Base-by-base conservation (phyloP, 2,113 vertebrate genomes). In the Pitta sordida region DNA sequence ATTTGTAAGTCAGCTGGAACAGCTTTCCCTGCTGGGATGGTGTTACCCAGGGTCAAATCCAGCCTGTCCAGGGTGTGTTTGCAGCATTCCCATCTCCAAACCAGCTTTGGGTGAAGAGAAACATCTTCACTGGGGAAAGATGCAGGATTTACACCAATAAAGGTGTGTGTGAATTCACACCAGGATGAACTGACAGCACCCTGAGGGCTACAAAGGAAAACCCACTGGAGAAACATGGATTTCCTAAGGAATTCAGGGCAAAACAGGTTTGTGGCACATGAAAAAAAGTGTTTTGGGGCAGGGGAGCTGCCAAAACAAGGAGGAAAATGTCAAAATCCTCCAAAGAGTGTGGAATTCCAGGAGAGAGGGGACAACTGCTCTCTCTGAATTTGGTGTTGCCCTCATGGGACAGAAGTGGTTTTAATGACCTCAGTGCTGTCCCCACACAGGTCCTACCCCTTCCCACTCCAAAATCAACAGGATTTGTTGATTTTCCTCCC, bases 211-310 rank as follows among this genome's bases (percentile, higher is more conserved):
- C 79, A 34, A 13, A 46, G 78, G 80, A 79, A 74, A 77, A 37
- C 10, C 89, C 53, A 29, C 60, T 39, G 58, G 34, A 71, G 86
- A 67, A 83, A 44, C 56, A 43, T 11, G 4, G 18, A 56, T 23
- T 77, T 80, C 60, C 69, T 63, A 30, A 93, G 29, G 68, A 83
- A 58, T 77, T 94, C 75, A 93, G 91, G 84, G 95, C 86, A 94
- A 95, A 94, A 49, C 69, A 88, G 88, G 93, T 11, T 55, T 85
- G 96, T 41, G 62, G 92, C 95, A 87, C 88, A 89, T 73, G 36
- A 64, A 53, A 88, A 93, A 62, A 18, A 24, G 19, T 78, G 91
- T 89, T 96, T 92, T 70, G 93, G 58, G 93, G 92, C 81, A 91
- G 83, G 91, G 91, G 91, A 64, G 64, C 49, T 85, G 95, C 76